Evolutionary conservation across 1,140 invertebrate species (phyloP).

Genomic region (Heliconius congener): DNA sequence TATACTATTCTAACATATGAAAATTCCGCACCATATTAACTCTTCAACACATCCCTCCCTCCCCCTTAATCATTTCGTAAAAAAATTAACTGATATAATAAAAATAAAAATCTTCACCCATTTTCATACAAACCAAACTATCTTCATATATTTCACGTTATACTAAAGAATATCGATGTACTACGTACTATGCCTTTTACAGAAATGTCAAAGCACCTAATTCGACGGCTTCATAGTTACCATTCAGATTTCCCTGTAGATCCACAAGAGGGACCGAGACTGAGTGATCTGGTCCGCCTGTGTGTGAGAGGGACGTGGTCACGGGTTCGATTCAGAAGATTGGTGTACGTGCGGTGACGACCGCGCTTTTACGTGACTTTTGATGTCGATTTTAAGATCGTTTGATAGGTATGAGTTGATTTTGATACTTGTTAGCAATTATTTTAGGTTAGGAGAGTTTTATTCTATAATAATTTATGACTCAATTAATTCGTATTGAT

Average conservation of each 20-base stretch:
- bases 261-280: conserved; percentile 49
- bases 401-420: neutral
- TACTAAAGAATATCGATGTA: conserved; percentile 60
- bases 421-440: conserved; percentile 30
- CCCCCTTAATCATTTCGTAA: too few relatives aligned
- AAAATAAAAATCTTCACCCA: neutral
- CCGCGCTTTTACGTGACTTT: conserved; percentile 77
- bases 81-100: too few relatives aligned
- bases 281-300: conserved; percentile 29
- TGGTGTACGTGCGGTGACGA: conserved; percentile 75
- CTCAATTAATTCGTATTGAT: too few relatives aligned
- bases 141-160: conserved; percentile 34
- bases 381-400: conserved; percentile 49
- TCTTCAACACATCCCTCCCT: too few relatives aligned
- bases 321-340: conserved; percentile 76
- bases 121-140: conserved; percentile 16
- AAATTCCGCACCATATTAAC: too few relatives aligned
- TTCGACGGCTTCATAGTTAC: conserved; percentile 68
- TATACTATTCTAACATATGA: too few relatives aligned
- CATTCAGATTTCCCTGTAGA: conserved; percentile 78
- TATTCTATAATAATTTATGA: neutral
- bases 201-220: conserved; percentile 78
- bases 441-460: neutral
- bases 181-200: conserved; percentile 66
- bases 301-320: conserved; percentile 57